Base-by-base conservation (phyloP, 1,140 invertebrate genomes). In the Oreohelix idahoensis region DNA sequence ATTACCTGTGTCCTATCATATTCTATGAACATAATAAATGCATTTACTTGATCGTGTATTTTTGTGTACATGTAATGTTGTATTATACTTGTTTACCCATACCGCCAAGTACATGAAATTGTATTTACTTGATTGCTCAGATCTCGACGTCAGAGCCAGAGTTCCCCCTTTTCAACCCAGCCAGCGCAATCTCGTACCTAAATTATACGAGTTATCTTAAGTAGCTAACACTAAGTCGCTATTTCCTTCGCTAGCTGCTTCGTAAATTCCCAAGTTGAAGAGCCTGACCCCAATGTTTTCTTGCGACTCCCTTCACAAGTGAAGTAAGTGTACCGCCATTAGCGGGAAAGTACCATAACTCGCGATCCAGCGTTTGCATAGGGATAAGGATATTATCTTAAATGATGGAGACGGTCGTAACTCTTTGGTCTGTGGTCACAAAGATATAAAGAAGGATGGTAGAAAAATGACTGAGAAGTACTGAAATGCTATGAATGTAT, bases 331-430 rank as follows among this genome's bases (percentile, higher is more conserved):
- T 32, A 29, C n/a, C 29, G 29, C 63, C 63, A 66, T 66, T 66
- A 66, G 63, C 63, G 32, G 29, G 63, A 17, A 66, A 66, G 63
- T 66, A 66, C 63, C n/a, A 32, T 66, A 66, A 66, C 63, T 66
- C 63, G 63, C 11, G 10, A 13, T 10, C n/a, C 32, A 66, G 29
- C 23, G 63, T 66, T 66, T 66, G 29, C 20, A 15, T 17, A 66
- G 17, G 63, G 63, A 66, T 29, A 66, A 32, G n/a, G n/a, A 66
- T 66, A 32, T 66, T 66, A 32, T 66, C 63, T 35, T 66, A 66
- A 10, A 29, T 66, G 63, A 66, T 66, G 63, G 29, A 32, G 63
- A 8, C 63, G 63, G 4, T 35, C n/a, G n/a, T 66, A 66, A 66
- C n/a, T 66, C n/a, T 66, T 66, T 66, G 63, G n/a, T 32, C 29